Evolutionary conservation across 2,888 invertebrate species (phyloP).

Genomic region (Periphyllus acericola): DNA sequence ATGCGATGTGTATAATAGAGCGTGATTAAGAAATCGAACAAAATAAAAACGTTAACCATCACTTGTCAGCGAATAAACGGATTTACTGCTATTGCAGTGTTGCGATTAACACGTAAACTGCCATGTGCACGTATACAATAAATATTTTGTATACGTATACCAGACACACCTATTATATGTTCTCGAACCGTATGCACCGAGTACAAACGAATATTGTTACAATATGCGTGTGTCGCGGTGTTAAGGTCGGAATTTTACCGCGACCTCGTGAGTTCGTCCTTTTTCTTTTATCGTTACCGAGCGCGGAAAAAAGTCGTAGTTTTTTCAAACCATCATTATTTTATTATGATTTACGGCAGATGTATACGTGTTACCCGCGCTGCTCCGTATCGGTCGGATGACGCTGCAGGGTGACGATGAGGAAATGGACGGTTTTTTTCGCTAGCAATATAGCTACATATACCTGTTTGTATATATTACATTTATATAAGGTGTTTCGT

Average conservation of each 20-base stretch:
- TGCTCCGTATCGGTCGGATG: background rate
- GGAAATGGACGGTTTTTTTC: too few species aligned
- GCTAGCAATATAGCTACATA: too few species aligned
- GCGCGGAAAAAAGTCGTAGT: background rate
- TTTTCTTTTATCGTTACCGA: background rate
- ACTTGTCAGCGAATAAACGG: background rate
- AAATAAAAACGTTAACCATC: background rate
- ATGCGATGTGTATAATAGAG: too few species aligned
- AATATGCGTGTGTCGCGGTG: background rate
- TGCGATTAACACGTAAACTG: background rate
- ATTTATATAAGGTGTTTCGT: too few species aligned
- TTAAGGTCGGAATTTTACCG: background rate
- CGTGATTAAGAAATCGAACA: background rate
- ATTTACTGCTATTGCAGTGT: background rate
- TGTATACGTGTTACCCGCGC: background rate
- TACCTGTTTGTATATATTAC: too few species aligned
- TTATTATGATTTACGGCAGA: background rate
- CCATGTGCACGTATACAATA: too few species aligned
- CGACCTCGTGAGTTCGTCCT: background rate
- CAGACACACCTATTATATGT: too few species aligned
- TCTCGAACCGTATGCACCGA: background rate
- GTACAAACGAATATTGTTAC: background rate
- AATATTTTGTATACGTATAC: too few species aligned
- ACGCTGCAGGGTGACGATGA: too few species aligned
- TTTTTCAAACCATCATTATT: background rate